Evolutionary conservation across 2,113 vertebrate genomes (phyloP), one percentile per base, ranked within the genome.

Genomic region (Zosterops borbonicus): DNA sequence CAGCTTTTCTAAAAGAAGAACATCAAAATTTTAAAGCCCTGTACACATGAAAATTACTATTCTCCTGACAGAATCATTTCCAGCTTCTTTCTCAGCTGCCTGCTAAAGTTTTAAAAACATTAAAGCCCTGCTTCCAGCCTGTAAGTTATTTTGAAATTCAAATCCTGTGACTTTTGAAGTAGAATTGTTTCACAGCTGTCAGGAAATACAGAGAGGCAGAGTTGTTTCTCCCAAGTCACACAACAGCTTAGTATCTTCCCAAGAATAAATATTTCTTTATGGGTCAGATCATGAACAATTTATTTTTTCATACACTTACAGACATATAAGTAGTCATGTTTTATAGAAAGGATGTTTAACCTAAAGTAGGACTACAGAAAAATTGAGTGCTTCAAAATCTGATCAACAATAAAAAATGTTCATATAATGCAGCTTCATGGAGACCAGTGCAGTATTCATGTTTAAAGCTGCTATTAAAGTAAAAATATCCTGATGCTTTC

Each of bases 141-240:
- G 35, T 39, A 92, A 83, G 25, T 88, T 92, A 95, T 95, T 95
- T 96, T 93, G 92, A 96, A 96, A 94, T 96, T 95, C 95, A 96
- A 95, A 96, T 96, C 44, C 22, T 73, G 41, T 68, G 41, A 91
- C 74, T 95, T 96, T 82, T 94, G 95, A 96, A 93, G 92, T 89
- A 87, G 74, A 93, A 95, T 95, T 79, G 74, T 90, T 94, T 87
- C 87, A 78, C 82, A 94, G 87, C 74, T 96, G 92, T 92, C 92
- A 94, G 87, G 71, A 96, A 96, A 83, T 59, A 70, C 2, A 83
- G 50, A 33, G 67, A 92, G 33, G 86, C 59, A 87, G 27, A 76
- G 27, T 29, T 88, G 42, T 88, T 93, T 91, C 80, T 82, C 89
- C 76, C 64, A 90, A 93, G 64, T 89, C 83, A 86, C 83, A 86